phyloP scores from a whole-genome alignment of 2,888 invertebrate genomes.

The Sphaerophoria taeniata region DNA sequence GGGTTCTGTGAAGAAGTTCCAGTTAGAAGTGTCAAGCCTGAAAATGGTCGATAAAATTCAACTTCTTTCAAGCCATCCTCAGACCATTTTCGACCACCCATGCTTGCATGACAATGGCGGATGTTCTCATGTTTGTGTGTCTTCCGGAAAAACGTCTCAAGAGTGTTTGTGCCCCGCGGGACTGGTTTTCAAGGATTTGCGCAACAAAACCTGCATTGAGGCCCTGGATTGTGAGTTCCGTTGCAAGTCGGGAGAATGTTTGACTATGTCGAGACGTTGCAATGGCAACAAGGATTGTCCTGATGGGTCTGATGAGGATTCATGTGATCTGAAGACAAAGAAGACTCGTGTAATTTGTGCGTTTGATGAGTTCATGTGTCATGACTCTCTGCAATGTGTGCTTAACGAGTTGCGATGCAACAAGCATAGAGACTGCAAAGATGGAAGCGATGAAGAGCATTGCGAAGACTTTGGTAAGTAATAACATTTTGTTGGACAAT shows the following conservation, averaged over 20 bases:
- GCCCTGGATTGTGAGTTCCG: conserved; percentile 84
- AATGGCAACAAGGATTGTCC: conserved; percentile 85
- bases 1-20: conserved; percentile 79
- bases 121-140: conserved; percentile 90
- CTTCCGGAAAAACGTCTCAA: conserved; percentile 80
- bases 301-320: conserved; percentile 84
- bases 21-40: conserved; percentile 77
- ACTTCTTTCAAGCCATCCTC: conserved; percentile 75
- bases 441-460: conserved; percentile 85
- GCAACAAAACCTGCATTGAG: conserved; percentile 85
- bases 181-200: conserved; percentile 83
- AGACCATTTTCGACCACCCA: conserved; percentile 82
- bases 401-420: conserved; percentile 83
- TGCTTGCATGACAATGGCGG: conserved; percentile 86
- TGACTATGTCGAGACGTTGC: conserved; percentile 84
- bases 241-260: conserved; percentile 85
- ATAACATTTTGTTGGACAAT: background rate
- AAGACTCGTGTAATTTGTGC: conserved; percentile 80
- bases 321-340: conserved; percentile 82
- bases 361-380: conserved; percentile 84
- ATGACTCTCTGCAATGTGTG: conserved; percentile 84
- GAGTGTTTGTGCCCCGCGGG: conserved; percentile 88
- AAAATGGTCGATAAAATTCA: conserved; percentile 77
- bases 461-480: conserved; percentile 82
- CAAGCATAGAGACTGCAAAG: conserved; percentile 84